Evolutionary conservation across 2,888 invertebrate species (phyloP), one percentile per base, ranked within the genome.

Genomic region (Lycophotia porphyrea): DNA sequence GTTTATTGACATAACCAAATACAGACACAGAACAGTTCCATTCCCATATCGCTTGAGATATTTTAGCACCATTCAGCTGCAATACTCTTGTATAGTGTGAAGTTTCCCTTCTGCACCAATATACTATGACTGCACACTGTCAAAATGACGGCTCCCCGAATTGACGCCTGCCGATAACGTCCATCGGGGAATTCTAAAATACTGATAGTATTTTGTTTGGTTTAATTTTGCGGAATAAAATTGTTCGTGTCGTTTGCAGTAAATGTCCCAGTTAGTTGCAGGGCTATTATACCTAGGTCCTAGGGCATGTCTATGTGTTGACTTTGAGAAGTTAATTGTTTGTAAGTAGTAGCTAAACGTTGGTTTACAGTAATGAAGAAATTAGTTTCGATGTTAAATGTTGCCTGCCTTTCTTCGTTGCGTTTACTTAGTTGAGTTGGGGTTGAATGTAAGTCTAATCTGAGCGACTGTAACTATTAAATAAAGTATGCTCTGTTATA

Each of bases 81-180:
- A 72, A 15, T 15, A 42, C 36, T 63, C n/a, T 1, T 49, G 2
- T 42, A 39, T 15, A 74, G 70, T 80, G 44, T 63, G 27, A 3
- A 75, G 42, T 80, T 8, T 65, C 18, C 64, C 85, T 83, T 85
- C 82, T 83, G 82, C 39, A 13, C 0, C 21, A 1, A 61, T 71
- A 65, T 63, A 44, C 81, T 81, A 66, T 85, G 82, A 83, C 77
- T 44, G n/a, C 13, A 21, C 5, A 15, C 90, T 92, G 93, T 93
- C 93, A 91, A 84, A 86, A 85, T 91, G 93, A 92, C 91, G 88
- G 86, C 87, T 81, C 77, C 89, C 76, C 88, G 88, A 89, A 89
- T 88, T 89, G 92, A 92, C 91, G 88, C 86, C 88, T 91, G 92
- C 90, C 92, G 92, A 94, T 94, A 93, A 90, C 91, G 90, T 81